Percentiles rank a stretch among this genome's conserved stretches.
These are phyloP conservation scores for Channallabes apus DNA, from an alignment of 2,797 vertebrate genomes.

Conservation along the genomic window DNA sequence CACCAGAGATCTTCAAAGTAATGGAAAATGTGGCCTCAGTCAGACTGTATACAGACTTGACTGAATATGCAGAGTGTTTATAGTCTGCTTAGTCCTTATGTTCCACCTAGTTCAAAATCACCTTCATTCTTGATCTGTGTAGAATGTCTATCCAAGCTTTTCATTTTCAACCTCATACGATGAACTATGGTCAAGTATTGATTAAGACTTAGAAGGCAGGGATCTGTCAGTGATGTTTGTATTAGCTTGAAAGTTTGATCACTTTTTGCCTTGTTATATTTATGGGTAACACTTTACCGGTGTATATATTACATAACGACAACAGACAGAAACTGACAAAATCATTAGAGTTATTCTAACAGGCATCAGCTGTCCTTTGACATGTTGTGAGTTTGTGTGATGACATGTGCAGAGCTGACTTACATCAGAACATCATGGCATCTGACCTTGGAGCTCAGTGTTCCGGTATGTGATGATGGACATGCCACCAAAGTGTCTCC, in stretches of 20 bases:
- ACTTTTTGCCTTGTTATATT: not conserved
- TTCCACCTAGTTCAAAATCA: not conserved
- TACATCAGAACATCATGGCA: constrained; percentile 13
- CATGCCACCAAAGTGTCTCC: not conserved
- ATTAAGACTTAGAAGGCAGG: not conserved
- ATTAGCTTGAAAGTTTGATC: not conserved
- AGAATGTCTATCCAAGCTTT: not conserved
- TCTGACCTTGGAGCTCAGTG: constrained; percentile 11
- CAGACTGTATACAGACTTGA: constrained; percentile 16
- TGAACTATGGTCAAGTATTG: not conserved
- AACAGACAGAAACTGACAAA: not conserved
- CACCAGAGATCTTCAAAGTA: constrained; percentile 6
- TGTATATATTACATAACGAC: not conserved
- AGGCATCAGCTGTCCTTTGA: constrained; percentile 1
- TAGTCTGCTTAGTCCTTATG: not conserved
- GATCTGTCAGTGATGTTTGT: not conserved
- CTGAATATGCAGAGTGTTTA: not conserved
- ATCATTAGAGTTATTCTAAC: not conserved
- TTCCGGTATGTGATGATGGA: constrained; percentile 13
- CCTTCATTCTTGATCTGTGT: constrained; percentile 1
- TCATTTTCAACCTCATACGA: constrained; percentile 1
- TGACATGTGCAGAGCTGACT: not conserved
- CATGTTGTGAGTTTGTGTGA: constrained; percentile 2
- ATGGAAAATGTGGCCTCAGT: constrained; percentile 34
- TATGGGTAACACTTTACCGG: not conserved